These are phyloP conservation scores for Fissipunctia ypsillon DNA, from an alignment of 2,888 invertebrate species.

Conservation along the genomic window DNA sequence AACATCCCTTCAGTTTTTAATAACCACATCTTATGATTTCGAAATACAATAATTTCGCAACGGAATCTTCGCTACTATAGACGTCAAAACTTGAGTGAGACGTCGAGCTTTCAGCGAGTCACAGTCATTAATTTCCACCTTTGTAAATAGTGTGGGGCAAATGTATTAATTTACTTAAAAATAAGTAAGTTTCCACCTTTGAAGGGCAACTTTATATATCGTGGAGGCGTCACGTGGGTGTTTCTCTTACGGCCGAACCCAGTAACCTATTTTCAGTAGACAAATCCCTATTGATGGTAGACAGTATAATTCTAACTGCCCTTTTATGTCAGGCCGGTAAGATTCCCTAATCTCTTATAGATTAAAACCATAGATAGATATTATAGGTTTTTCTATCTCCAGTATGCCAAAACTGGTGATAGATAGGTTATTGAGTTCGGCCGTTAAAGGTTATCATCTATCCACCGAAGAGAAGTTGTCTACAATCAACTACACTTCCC, in stretches of 20 bases:
- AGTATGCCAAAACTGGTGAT: too few relatives aligned
- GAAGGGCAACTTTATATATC: conserved; percentile 64
- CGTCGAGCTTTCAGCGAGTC: conserved; percentile 31
- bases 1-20: conserved; percentile 9
- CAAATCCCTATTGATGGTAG: too few relatives aligned
- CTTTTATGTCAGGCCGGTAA: too few relatives aligned
- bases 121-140: conserved; percentile 3
- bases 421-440: too few relatives aligned
- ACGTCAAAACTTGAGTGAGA: conserved; percentile 16
- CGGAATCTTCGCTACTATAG: conserved; percentile 3
- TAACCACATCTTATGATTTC: conserved; percentile 23
- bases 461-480: background rate
- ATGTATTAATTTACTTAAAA: conserved; percentile 43
- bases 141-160: conserved; percentile 24
- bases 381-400: too few relatives aligned
- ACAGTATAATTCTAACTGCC: too few relatives aligned
- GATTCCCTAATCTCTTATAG: too few relatives aligned
- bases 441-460: conserved; percentile 43
- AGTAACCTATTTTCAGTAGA: too few relatives aligned
- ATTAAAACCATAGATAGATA: too few relatives aligned
- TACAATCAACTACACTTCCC: background rate
- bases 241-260: too few relatives aligned
- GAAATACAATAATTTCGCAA: conserved; percentile 25
- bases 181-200: conserved; percentile 61
- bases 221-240: conserved; percentile 54